Percentiles rank a stretch among this genome's conserved stretches.
Conservation (phyloP, 2,888 invertebrate species). For the Escarpia spicata region DNA sequence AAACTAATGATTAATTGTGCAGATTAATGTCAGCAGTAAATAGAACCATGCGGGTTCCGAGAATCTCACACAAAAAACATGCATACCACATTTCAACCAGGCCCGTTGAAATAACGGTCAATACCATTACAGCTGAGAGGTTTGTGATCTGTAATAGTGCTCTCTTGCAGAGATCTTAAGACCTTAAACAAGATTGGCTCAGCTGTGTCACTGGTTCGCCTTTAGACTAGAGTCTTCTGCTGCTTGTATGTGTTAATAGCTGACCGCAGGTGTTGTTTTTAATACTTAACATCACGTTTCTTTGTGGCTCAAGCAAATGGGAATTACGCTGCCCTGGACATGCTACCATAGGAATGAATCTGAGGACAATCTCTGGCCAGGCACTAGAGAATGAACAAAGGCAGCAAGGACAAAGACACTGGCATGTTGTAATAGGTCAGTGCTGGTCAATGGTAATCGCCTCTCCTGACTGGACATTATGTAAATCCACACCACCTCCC, state of each 20-base stretch:
- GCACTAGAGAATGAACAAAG: not conserved
- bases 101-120: not conserved
- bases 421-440: not conserved
- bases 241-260: not conserved
- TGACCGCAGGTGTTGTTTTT: not conserved
- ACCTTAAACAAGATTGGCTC: not conserved
- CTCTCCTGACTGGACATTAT: conserved; percentile 3
- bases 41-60: not conserved
- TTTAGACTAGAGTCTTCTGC: not conserved
- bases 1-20: not conserved
- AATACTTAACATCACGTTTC: not conserved
- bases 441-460: not conserved
- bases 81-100: not conserved
- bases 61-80: not conserved
- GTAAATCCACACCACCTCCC: not conserved
- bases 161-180: not conserved
- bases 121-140: not conserved
- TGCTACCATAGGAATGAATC: not conserved
- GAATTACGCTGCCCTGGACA: not conserved
- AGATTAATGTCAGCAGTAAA: not conserved
- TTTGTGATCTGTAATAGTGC: not conserved
- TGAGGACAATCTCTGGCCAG: not conserved
- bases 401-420: not conserved
- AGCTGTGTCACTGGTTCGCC: not conserved
- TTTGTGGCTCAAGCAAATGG: not conserved